Base-by-base conservation (phyloP, 2,888 invertebrate species). In the Hipparchia sbordonii region DNA sequence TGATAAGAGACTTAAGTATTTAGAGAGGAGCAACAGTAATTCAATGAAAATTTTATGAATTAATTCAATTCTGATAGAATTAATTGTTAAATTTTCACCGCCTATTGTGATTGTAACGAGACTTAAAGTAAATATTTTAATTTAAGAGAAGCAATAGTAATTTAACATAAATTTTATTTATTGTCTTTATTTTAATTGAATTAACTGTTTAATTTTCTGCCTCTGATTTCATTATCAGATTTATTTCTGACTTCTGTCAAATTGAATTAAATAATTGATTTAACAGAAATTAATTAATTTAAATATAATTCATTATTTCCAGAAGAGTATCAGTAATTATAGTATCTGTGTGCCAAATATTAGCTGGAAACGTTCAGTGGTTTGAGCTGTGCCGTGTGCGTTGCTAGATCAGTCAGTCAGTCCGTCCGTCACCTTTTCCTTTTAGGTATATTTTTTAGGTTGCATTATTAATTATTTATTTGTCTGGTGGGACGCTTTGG, bases 141-240 rank as follows among this genome's bases (percentile, higher is more conserved):
- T 67, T 57, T 59, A 45, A n/a, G 67, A 56, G 39, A 56, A 56
- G 33, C n/a, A 81, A 84, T 83, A 33, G 51, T 6, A 51, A 51
- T 65, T 33, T 13, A 65, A 10, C 5, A 12, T 6, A 51, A 65
- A 65, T 65, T 51, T 52, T 12, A 51, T 65, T 65, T 65, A 65
- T 52, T 52, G 51, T 63, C 46, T 33, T 10, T n/a, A 63, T 63
- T 63, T 63, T 48, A 48, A 13, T 10, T n/a, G n/a, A 62, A 62
- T 63, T 51, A 51, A 48, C 48, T 63, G 62, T 63, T 48, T 48
- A 7, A 65, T 65, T 65, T n/a, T 62, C 45, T 46, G 7, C 46
- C 7, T 3, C 46, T 13, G 62, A 46, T 65, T 65, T 52, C 10
- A 65, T 52, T 13, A 62, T 23, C 5, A 59, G 5, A 39, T 56